Conservation (phyloP, 2,888 invertebrate genomes). For the Patella ulyssiponensis region DNA sequence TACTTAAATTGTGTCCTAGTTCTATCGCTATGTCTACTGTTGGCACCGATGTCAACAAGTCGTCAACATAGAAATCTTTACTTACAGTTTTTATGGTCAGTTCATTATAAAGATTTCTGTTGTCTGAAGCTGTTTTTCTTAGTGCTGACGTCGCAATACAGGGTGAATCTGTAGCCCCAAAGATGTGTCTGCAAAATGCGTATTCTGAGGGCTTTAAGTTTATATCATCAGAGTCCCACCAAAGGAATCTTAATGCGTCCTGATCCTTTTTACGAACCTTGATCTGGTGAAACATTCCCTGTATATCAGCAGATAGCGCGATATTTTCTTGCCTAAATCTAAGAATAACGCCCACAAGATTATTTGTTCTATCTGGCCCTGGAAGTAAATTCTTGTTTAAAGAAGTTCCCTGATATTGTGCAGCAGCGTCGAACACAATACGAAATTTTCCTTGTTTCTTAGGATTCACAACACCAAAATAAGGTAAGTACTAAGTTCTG, state of each 20-base stretch:
- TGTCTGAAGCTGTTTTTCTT: conserved; percentile 3
- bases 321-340: conserved; percentile 33
- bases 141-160: not conserved
- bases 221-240: no score
- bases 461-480: not conserved
- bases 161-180: conserved; percentile 9
- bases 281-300: conserved; percentile 35
- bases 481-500: not conserved
- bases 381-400: conserved; percentile 22
- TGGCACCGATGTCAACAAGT: conserved; percentile 31
- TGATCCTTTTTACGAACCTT: conserved; percentile 18
- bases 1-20: conserved; percentile 16
- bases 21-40: conserved; percentile 11
- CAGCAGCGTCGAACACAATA: not conserved
- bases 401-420: not conserved
- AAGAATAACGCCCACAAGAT: conserved; percentile 33
- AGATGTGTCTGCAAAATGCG: conserved; percentile 7
- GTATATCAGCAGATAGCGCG: conserved; percentile 36
- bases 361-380: conserved; percentile 40
- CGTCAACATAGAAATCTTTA: conserved; percentile 35
- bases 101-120: conserved; percentile 17
- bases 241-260: conserved; percentile 35
- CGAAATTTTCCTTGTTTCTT: not conserved
- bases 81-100: conserved; percentile 20
- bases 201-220: conserved; percentile 5